Percentiles rank a stretch among this genome's conserved stretches.
These are phyloP conservation scores for Olivierus martensii DNA, from an alignment of 1,140 invertebrate genomes.

Conservation along the genomic window DNA sequence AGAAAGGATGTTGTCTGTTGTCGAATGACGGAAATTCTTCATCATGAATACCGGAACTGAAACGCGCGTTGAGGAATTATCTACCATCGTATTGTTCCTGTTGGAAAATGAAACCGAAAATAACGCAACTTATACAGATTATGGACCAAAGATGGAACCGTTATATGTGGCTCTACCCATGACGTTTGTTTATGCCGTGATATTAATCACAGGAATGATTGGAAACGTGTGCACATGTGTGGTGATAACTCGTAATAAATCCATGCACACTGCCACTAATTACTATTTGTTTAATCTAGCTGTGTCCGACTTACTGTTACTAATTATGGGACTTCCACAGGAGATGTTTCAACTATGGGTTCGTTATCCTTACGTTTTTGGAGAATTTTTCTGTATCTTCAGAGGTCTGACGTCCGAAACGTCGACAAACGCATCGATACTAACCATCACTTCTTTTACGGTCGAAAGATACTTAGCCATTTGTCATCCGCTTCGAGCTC, in stretches of 20 bases:
- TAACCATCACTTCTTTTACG: constrained; percentile 87
- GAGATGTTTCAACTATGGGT: constrained; percentile 78
- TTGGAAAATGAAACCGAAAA: too few relatives aligned
- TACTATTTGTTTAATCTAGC: constrained; percentile 89
- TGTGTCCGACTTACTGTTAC: constrained; percentile 75
- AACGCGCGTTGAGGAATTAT: too few relatives aligned
- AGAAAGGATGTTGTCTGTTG: too few relatives aligned
- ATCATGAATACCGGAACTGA: too few relatives aligned
- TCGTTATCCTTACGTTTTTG: constrained; percentile 68
- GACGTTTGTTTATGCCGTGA: constrained; percentile 35
- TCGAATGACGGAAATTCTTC: too few relatives aligned
- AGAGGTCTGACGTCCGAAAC: constrained; percentile 72
- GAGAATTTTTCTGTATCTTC: constrained; percentile 67
- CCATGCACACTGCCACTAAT: constrained; percentile 50
- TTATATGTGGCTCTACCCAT: constrained; percentile 26
- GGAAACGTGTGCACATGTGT: constrained; percentile 46
- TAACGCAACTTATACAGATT: too few relatives aligned
- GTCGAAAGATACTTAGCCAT: constrained; percentile 88
- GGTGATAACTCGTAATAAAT: constrained; percentile 40
- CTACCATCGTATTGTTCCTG: too few relatives aligned
- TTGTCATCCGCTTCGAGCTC: constrained; percentile 61
- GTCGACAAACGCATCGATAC: constrained; percentile 80
- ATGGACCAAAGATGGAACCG: neutral
- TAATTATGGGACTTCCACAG: constrained; percentile 52
- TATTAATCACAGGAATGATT: constrained; percentile 38